These are phyloP conservation scores for Halictus quadricinctus DNA, from an alignment of 2,888 invertebrate species.

Conservation along the genomic window DNA sequence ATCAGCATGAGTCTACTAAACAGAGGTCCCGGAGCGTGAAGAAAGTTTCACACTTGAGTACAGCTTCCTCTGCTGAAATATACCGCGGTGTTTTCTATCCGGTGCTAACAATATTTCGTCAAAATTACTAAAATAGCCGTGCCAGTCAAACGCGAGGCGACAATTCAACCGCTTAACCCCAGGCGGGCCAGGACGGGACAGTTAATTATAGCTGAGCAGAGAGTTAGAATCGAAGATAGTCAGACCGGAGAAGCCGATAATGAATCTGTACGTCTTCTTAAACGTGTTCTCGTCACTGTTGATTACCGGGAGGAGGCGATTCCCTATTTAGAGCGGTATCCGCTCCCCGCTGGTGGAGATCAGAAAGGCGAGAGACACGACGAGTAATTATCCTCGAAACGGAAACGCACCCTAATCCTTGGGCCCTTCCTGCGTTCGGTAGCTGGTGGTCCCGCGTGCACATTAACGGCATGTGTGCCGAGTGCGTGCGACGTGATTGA, in stretches of 20 bases:
- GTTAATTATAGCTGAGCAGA: constrained; percentile 28
- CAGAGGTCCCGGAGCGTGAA: background rate
- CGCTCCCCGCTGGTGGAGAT: constrained; percentile 21
- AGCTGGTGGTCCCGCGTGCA: constrained; percentile 74
- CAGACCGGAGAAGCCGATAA: constrained; percentile 8
- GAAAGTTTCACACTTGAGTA: background rate
- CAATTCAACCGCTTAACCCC: background rate
- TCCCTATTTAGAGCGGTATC: constrained; percentile 35
- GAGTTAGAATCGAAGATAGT: constrained; percentile 16
- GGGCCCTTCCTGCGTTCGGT: constrained; percentile 55
- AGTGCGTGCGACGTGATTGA: constrained; percentile 80
- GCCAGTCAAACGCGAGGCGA: background rate
- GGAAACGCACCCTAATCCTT: constrained; percentile 74
- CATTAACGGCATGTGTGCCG: constrained; percentile 80
- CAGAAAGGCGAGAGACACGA: constrained; percentile 44
- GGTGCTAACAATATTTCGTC: background rate
- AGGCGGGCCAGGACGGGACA: background rate
- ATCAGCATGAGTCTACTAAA: background rate
- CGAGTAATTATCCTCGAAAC: constrained; percentile 75
- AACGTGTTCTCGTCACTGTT: constrained; percentile 24
- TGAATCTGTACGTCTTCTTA: constrained; percentile 24
- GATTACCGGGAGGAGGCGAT: constrained; percentile 24
- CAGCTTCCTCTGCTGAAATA: background rate
- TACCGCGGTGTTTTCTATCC: background rate
- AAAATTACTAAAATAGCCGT: constrained; percentile 26